Base-by-base conservation (phyloP, 2,888 invertebrate genomes). In the Bellardia bayeri region DNA sequence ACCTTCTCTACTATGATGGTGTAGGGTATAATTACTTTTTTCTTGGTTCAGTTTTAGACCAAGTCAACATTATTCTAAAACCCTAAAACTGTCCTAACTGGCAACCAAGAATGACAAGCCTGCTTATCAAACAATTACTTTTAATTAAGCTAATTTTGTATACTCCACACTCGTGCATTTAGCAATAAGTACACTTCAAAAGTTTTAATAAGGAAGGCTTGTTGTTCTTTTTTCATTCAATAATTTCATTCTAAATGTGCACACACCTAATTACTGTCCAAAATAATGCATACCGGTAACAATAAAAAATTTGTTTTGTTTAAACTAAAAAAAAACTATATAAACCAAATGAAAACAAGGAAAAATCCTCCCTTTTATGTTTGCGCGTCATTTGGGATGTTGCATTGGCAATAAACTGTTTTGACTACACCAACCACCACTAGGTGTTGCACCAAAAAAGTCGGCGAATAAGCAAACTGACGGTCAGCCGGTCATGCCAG, bases 321-420 rank as follows among this genome's bases (percentile, higher is more conserved):
- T 49, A 75, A 49, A 58, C 37, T 58, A 45, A 61, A 71, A 58
- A 16, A 51, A 61, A 61, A 58, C 16, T 11, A 82, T n/a, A 14
- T 16, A 23, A 71, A 71, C 3, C 14, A n/a, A 40, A 69, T 40
- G 51, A 40, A 33, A 63, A 51, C 51, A 37, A 56, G 64, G 2
- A 37, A 23, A 30, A 63, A 56, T 56, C 23, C 69, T 75, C 37
- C 30, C 85, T 81, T 81, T 85, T 76, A 76, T 81, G 80, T 81
- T 75, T 75, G 80, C 69, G 69, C 80, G 16, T 69, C 68, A 45
- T 66, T 66, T 79, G 45, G 58, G 72, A 66, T 68, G 79, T 54
- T 42, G 33, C 56, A 74, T 58, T 72, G 75, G 33, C 37, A 71
- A 64, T 45, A 64, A 61, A 3, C 8, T 74, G n/a, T 13, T 58